Base-by-base conservation (phyloP, 2,113 vertebrate genomes). In the Atherinomorus stipes region DNA sequence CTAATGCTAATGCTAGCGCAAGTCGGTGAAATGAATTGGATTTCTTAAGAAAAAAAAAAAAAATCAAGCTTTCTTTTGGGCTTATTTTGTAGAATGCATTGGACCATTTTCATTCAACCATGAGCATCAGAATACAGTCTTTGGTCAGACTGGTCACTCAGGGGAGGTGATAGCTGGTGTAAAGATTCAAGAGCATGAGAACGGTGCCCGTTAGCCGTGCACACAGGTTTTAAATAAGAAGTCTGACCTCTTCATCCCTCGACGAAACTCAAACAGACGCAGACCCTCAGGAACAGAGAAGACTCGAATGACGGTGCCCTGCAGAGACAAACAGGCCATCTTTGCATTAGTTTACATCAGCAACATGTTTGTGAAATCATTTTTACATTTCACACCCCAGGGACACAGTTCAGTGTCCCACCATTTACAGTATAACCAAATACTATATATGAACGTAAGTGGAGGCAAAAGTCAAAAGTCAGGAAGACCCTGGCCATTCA, bases 291-390 rank as follows among this genome's bases (percentile, higher is more conserved):
- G 97, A 93, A 98, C 94, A 92, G 96, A 97, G 91, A 99, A 99
- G 42, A 99, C 98, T 72, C 98, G 93, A 71, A 99, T 98, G 85
- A 99, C 98, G 1, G 98, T 99, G 64, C 97, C 97, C 98, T 99
- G 85, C 3, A 37, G 15, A 63, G 63, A 74, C n/a, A 62, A n/a
- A 68, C 25, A 44, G 52, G 7, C 7, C 28, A 28, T 28, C 28
- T 28, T 28, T 28, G 6, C 28, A 6, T 28, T 28, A 28, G 28
- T 28, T 3, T 28, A 61, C 12, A 11, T 0, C 7, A 7, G 15
- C 13, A 37, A 37, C 1, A 5, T 11, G 54, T 57, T 11, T 53
- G 16, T 7, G 3, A 16, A 23, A 26, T 1, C 1, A 26, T 15
- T 16, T 16, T 15, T 13, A 53, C 7, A 26, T 40, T 40, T 12